Evolutionary conservation across 1,140 invertebrate species (phyloP).

Genomic region (Zaprionus davidi): DNA sequence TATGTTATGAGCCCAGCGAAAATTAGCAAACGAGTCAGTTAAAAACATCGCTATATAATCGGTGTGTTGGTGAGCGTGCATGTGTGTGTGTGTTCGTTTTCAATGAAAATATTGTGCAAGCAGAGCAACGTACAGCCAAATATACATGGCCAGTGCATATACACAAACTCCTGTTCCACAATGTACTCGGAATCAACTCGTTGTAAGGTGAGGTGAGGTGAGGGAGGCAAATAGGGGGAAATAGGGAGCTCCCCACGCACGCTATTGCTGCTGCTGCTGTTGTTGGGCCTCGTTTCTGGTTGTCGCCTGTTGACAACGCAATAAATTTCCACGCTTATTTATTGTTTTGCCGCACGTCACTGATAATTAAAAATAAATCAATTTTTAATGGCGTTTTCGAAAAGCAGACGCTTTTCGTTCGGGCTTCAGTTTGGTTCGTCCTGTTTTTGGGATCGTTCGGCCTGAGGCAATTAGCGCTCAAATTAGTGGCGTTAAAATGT

Average conservation of each 20-base stretch:
- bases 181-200: background rate
- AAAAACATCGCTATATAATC: constrained; percentile 55
- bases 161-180: background rate
- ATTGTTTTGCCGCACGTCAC: constrained; percentile 81
- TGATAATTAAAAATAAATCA: constrained; percentile 83
- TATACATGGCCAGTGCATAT: constrained; percentile 8
- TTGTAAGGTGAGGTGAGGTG: background rate
- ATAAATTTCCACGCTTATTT: constrained; percentile 80
- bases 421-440: constrained; percentile 28
- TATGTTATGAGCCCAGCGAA: constrained; percentile 63
- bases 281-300: constrained; percentile 26
- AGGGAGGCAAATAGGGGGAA: background rate
- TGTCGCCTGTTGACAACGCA: constrained; percentile 75
- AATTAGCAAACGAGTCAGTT: constrained; percentile 68
- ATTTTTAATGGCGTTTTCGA: constrained; percentile 72
- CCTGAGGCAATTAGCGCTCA: constrained; percentile 71
- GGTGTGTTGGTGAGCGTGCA: background rate
- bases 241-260: constrained; percentile 42
- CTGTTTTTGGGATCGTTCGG: constrained; percentile 36
- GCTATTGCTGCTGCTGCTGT: constrained; percentile 51
- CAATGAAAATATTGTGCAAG: constrained; percentile 61
- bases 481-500: constrained; percentile 56
- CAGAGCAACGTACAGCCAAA: constrained; percentile 4
- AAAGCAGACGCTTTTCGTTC: constrained; percentile 23
- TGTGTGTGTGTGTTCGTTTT: constrained; percentile 32